Evolutionary conservation across 2,113 vertebrate genomes (phyloP), one percentile per base, ranked within the genome.

Genomic region (Lipophrys pholis): DNA sequence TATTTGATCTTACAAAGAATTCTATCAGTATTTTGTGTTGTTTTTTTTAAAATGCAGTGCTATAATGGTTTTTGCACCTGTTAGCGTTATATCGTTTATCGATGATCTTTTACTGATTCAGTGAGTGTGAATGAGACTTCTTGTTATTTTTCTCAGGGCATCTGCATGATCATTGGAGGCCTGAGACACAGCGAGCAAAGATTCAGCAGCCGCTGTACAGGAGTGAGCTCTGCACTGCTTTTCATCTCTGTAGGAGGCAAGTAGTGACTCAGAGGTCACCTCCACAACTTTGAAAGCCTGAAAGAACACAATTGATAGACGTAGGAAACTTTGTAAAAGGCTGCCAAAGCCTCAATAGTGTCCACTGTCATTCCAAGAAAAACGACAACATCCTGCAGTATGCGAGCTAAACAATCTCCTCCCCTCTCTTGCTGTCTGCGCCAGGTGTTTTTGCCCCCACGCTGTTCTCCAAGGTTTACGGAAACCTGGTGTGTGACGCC

Each of bases 81-180:
- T 30, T 30, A 30, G 4, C 21, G 4, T n/a, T n/a, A n/a, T n/a
- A n/a, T n/a, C n/a, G n/a, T 30, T 30, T 30, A 30, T 30, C 21
- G 21, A 30, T 30, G 21, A 30, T 30, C 2, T 12, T 45, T 11
- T 45, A 45, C 11, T 45, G 6, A 45, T 52, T n/a, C n/a, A 36
- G 4, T 16, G 0, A 11, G 12, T 40, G 2, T 48, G 1, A 70
- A 69, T 49, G 8, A 52, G 12, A 21, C 7, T 0, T 49, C 1
- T 9, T 56, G 8, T 17, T 57, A n/a, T 45, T 39, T 66, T 35
- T 73, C 16, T 83, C 51, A 97, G 96, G 96, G 96, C 1, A 83
- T 97, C 61, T 95, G 95, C 76, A 97, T 96, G 96, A 94, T 97
- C 35, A 96, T 97, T 0, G 95, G 96, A 12, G 96, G 96, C 11